These are phyloP conservation scores for Myotis davidii DNA, from an alignment of 2,113 vertebrate species.

Conservation along the genomic window DNA sequence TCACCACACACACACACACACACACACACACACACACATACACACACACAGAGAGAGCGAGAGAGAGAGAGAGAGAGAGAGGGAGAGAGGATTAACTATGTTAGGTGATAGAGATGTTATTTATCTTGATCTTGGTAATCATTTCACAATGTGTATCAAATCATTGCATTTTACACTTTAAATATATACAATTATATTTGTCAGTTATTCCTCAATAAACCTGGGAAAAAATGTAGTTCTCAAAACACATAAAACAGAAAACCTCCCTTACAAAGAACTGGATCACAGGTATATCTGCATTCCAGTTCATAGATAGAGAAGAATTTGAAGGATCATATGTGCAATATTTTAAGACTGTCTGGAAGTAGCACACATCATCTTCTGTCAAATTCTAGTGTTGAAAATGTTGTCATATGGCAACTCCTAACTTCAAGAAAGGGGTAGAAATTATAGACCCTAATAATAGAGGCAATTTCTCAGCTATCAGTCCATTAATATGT, in stretches of 20 bases:
- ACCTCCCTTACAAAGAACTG: neutral
- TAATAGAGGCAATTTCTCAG: neutral
- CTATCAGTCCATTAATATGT: neutral
- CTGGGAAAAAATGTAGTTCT: neutral
- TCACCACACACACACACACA: neutral
- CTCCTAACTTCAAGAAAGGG: neutral
- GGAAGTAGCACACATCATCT: neutral
- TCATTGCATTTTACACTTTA: neutral
- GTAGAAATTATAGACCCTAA: neutral
- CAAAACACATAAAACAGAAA: neutral
- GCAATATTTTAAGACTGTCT: neutral
- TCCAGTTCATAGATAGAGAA: neutral
- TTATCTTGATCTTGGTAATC: neutral
- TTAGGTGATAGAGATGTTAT: neutral
- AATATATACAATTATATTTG: neutral
- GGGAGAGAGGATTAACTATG: neutral
- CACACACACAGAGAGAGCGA: neutral
- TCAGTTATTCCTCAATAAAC: neutral
- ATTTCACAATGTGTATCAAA: neutral
- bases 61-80: too few species aligned
- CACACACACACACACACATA: neutral
- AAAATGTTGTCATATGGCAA: neutral
- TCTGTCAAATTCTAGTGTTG: neutral
- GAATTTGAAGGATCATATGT: neutral
- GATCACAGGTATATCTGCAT: neutral